A percentile compares a stretch with the other conserved stretches of the same genome.
phyloP scores from a whole-genome alignment of 1,140 invertebrate genomes.

The Microplitis mediator region DNA sequence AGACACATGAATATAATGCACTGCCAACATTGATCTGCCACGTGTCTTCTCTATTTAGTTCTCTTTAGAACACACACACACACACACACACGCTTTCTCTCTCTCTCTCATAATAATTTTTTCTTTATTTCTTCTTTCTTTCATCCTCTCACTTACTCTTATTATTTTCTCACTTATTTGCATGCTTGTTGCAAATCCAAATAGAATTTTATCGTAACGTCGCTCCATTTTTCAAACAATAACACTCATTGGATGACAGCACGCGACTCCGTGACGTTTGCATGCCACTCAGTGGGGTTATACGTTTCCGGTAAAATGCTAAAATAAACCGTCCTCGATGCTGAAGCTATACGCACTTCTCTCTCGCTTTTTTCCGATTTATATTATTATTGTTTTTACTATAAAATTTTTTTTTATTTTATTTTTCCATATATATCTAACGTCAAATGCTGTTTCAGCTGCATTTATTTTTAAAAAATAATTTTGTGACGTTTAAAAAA shows the following conservation, averaged over 20 bases:
- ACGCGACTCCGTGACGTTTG: conserved; percentile 17
- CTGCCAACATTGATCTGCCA: background rate
- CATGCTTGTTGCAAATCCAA: conserved; percentile 19
- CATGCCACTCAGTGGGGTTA: conserved; percentile 16
- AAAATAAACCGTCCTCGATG: conserved; percentile 7
- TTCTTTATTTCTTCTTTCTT: background rate
- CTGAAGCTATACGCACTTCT: background rate
- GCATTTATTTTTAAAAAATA: background rate
- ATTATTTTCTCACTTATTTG: conserved; percentile 4
- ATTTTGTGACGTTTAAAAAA: background rate
- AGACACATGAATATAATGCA: conserved; percentile 8
- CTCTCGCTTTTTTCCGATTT: background rate
- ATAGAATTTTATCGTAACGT: conserved; percentile 26
- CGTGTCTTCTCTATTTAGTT: background rate
- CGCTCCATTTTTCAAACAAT: conserved; percentile 29
- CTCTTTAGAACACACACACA: background rate
- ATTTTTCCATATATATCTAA: background rate
- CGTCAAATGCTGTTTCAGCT: background rate
- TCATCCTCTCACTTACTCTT: background rate
- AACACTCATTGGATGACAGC: conserved; percentile 26
- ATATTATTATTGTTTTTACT: background rate
- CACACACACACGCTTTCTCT: background rate
- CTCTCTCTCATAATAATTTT: background rate
- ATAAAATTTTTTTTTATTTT: background rate
- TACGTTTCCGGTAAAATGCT: conserved; percentile 11